These are phyloP conservation scores for Eurypyga helias DNA, from an alignment of 2,113 vertebrate genomes.

Conservation along the genomic window DNA sequence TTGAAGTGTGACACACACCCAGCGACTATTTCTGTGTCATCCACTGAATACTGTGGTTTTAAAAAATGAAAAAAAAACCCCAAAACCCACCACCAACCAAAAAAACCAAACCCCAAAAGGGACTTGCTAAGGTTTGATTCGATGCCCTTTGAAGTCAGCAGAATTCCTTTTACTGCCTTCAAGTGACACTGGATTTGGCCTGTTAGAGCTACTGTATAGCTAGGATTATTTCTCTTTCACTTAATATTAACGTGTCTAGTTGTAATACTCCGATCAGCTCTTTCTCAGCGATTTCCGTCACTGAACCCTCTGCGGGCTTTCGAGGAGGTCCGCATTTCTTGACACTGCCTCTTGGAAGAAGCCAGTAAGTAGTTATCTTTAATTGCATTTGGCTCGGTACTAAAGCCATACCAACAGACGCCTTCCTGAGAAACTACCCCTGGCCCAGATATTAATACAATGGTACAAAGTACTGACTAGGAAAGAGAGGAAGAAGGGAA, in stretches of 20 bases:
- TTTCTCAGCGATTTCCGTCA: slow-evolving; percentile 38
- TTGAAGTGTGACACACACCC: slow-evolving; percentile 61
- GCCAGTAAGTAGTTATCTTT: slow-evolving; percentile 49
- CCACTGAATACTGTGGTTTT: slow-evolving; percentile 72
- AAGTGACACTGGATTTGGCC: slow-evolving; percentile 36
- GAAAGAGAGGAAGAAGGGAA: slow-evolving; percentile 75
- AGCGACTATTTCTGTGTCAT: slow-evolving; percentile 61
- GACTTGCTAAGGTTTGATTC: slow-evolving; percentile 35
- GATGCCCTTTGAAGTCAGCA: slow-evolving; percentile 9
- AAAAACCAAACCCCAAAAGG: neutral
- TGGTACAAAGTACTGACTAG: slow-evolving; percentile 80
- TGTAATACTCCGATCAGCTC: slow-evolving; percentile 52
- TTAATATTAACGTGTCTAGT: slow-evolving; percentile 1
- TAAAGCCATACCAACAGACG: slow-evolving; percentile 72
- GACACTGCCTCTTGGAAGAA: slow-evolving; percentile 65
- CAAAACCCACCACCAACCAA: neutral
- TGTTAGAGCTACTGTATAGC: slow-evolving; percentile 61
- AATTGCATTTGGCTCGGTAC: slow-evolving; percentile 67
- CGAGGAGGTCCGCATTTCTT: slow-evolving; percentile 4
- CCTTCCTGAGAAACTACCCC: slow-evolving; percentile 87
- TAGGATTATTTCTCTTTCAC: slow-evolving; percentile 53
- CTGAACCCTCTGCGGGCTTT: slow-evolving; percentile 28
- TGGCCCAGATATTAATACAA: slow-evolving; percentile 84
- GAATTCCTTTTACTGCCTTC: slow-evolving; percentile 7
- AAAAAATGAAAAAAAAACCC: slow-evolving; percentile 14